These are phyloP conservation scores for Epinotia bilunana DNA, from an alignment of 2,888 invertebrate species.

Conservation along the genomic window DNA sequence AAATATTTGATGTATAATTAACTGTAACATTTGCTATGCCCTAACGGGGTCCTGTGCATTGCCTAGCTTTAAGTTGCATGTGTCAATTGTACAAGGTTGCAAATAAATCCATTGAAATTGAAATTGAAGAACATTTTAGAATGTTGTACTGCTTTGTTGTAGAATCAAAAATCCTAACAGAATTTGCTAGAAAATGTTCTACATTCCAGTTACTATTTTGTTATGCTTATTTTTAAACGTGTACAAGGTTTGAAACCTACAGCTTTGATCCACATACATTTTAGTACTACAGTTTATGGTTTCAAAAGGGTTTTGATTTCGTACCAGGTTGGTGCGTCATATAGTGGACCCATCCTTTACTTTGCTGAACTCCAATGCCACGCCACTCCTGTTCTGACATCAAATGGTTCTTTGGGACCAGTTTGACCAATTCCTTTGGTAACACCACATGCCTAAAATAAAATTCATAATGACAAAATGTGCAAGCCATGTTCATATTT, in stretches of 20 bases:
- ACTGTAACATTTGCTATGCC: too few relatives aligned
- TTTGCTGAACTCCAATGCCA: conserved; percentile 97
- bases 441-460: conserved; percentile 96
- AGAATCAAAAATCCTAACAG: not conserved
- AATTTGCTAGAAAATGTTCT: not conserved
- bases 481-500: not conserved
- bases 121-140: too few relatives aligned
- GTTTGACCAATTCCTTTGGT: conserved; percentile 95
- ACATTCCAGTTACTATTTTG: not conserved
- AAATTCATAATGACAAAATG: conserved; percentile 51
- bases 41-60: too few relatives aligned
- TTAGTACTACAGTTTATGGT: not conserved
- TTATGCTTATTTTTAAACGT: too few relatives aligned
- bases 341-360: conserved; percentile 99
- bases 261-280: too few relatives aligned
- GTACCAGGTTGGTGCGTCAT: conserved; percentile 97
- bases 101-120: too few relatives aligned
- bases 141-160: not conserved
- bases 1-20: too few relatives aligned
- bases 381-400: conserved; percentile 98
- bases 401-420: conserved; percentile 95
- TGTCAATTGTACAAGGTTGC: too few relatives aligned
- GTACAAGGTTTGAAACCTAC: too few relatives aligned
- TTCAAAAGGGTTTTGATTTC: conserved; percentile 38
- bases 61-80: too few relatives aligned